Evolutionary conservation across 2,113 vertebrate genomes (phyloP).

Genomic region (Gadus macrocephalus): DNA sequence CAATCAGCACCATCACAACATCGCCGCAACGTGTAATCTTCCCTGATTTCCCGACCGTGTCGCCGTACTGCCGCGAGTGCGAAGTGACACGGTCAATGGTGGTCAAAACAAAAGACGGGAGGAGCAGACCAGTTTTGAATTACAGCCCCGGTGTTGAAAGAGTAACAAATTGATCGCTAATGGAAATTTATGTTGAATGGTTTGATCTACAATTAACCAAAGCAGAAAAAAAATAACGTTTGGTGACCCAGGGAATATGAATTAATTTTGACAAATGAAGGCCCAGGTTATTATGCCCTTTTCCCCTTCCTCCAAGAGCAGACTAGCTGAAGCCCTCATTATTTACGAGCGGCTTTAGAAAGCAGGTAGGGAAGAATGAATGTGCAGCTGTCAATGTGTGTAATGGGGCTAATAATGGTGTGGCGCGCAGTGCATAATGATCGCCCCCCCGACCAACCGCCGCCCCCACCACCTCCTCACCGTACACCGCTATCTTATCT

Average conservation of each 20-base stretch:
- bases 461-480: no score
- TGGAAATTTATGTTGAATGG: constrained; percentile 68
- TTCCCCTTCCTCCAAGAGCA: constrained; percentile 50
- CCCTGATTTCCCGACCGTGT: no score
- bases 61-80: neutral
- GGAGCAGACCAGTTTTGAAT: constrained; percentile 29
- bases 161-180: constrained; percentile 65
- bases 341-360: constrained; percentile 74
- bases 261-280: constrained; percentile 78
- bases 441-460: constrained; percentile 39
- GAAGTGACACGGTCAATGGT: constrained; percentile 14
- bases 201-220: constrained; percentile 68
- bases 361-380: constrained; percentile 75
- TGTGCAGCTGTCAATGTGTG: constrained; percentile 72
- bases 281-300: constrained; percentile 63
- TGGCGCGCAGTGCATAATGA: constrained; percentile 68
- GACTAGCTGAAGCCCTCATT: constrained; percentile 55
- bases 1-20: constrained; percentile 1
- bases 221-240: constrained; percentile 52
- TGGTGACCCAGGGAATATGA: constrained; percentile 61
- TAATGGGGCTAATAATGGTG: constrained; percentile 78
- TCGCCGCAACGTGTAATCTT: neutral
- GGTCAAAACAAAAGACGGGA: constrained; percentile 27
- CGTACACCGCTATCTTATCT: constrained; percentile 45
- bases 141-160: constrained; percentile 30